Evolutionary conservation across 2,888 invertebrate genomes (phyloP).

Genomic region (Plemyria rubiginata): DNA sequence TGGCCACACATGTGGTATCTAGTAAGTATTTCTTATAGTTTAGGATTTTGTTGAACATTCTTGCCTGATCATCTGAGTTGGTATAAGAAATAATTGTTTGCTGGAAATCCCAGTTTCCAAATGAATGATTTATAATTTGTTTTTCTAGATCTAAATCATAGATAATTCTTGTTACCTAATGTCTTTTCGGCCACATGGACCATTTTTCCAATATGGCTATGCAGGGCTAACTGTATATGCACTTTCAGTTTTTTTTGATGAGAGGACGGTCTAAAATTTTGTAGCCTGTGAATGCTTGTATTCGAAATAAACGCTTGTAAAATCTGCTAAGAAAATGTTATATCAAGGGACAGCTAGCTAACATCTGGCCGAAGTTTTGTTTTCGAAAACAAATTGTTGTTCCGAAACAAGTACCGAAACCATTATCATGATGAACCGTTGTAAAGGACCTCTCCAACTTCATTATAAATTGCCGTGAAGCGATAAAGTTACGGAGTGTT

Average conservation of each 20-base stretch:
- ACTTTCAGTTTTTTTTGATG: too few relatives aligned
- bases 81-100: too few relatives aligned
- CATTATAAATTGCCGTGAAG: constrained; percentile 44
- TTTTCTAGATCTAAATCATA: too few relatives aligned
- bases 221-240: too few relatives aligned
- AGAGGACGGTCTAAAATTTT: too few relatives aligned
- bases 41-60: not conserved
- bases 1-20: constrained; percentile 99
- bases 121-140: too few relatives aligned
- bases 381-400: constrained; percentile 25
- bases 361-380: constrained; percentile 14
- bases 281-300: too few relatives aligned
- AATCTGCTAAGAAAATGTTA: not conserved
- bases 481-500: constrained; percentile 47
- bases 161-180: too few relatives aligned
- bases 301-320: not conserved
- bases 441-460: constrained; percentile 18
- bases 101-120: too few relatives aligned
- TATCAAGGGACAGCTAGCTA: constrained; percentile 3
- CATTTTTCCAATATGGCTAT: too few relatives aligned
- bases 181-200: too few relatives aligned
- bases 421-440: constrained; percentile 28
- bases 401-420: constrained; percentile 21
- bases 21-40: constrained; percentile 86
- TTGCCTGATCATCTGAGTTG: too few relatives aligned